Base-by-base conservation (phyloP, 2,113 vertebrate genomes). In the Grus americana region DNA sequence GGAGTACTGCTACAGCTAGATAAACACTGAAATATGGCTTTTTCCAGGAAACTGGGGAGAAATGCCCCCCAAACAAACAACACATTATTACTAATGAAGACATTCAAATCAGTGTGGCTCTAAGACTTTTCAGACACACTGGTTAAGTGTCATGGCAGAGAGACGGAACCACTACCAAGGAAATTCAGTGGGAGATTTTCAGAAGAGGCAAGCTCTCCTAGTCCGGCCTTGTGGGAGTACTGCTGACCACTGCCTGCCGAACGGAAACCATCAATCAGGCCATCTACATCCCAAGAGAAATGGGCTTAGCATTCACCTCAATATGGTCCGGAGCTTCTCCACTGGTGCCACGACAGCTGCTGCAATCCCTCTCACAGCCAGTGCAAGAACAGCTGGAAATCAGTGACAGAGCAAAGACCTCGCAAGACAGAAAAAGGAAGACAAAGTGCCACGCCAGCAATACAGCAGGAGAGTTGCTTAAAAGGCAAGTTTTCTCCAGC, bases 391-490 rank as follows among this genome's bases (percentile, higher is more conserved):
- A 79, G 80, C 44, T 79, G 86, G 68, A 63, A 79, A 90, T 13
- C 30, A 46, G 61, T 10, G 30, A 38, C 34, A 47, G n/a, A 47
- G 57, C 72, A 83, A 47, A 59, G 82, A 44, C 30, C 27, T 59
- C 8, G 0, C 18, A 34, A 36, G 29, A 26, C 46, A 87, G 68
- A 75, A 91, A 42, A 79, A 50, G 80, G 40, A 96, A 79, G 76
- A 87, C 76, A 46, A 96, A 89, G 44, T 75, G 79, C 80, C 57
- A 72, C 6, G 20, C 78, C 79, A 92, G 95, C 91, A 96, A 61
- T 32, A 70, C 5, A 71, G 71, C 44, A 40, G 40, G 22, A 75
- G 61, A 79, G 44, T 65, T 94, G 86, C 92, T 95, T 78, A 86
- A 81, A 94, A 86, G 73, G 70, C 86, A 79, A n/a, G 24, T 75